A percentile compares a stretch with the other conserved stretches of the same genome.
These are phyloP conservation scores for Crypturellus undulatus DNA, from an alignment of 2,113 vertebrate genomes.

Conservation along the genomic window DNA sequence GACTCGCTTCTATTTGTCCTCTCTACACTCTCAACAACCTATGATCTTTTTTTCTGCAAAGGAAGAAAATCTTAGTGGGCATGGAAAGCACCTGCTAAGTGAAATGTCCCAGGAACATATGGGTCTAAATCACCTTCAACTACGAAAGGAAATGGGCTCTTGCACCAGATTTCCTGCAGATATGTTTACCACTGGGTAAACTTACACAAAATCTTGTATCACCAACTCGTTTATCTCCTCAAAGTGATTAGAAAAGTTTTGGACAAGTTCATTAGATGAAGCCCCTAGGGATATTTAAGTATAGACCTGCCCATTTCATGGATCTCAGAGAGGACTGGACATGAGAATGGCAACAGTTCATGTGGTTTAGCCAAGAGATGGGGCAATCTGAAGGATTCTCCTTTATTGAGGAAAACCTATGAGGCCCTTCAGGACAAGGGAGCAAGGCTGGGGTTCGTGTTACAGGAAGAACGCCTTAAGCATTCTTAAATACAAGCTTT, in stretches of 20 bases:
- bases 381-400: background rate
- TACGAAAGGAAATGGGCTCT: background rate
- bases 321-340: background rate
- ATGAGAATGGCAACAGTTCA: background rate
- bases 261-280: background rate
- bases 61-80: background rate
- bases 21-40: background rate
- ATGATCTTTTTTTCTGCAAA: background rate
- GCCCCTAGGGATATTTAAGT: background rate
- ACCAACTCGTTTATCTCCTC: background rate
- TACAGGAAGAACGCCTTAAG: background rate
- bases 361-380: background rate
- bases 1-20: background rate
- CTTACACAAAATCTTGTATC: background rate
- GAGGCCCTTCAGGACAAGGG: background rate
- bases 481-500: too few relatives aligned
- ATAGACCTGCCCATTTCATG: background rate
- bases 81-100: background rate
- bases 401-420: background rate
- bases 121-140: background rate
- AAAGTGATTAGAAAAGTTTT: background rate
- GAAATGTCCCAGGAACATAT: background rate
- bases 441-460: background rate
- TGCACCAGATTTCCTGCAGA: background rate
- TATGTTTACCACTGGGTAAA: background rate